Evolutionary conservation across 1,140 invertebrate species (phyloP), one percentile per base, ranked within the genome.

Genomic region (Cephus cinctus): DNA sequence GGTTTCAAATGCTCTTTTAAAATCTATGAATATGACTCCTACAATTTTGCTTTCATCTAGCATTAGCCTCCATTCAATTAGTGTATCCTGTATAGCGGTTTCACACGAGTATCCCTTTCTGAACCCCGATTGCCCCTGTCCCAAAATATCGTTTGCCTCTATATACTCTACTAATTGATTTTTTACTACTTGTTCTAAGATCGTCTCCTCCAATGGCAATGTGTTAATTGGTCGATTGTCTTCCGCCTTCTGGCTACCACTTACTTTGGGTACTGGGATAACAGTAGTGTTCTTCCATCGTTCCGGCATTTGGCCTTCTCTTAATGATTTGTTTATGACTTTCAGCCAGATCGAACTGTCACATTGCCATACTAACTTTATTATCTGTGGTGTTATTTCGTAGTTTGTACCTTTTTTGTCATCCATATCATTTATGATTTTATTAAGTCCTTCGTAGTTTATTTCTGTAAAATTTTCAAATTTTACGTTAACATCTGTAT

Each of bases 1-100:
- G 19, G 47, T 49, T 25, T 49, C 47, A 43, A 49, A 49, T 12
- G 47, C 47, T 31, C 40, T 9, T 9, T 34, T 43, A 2, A 49
- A 32, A 21, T 49, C 47, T 31, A 43, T 9, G 22, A 49, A 49
- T 15, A 49, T 20, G 0, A 12, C 27, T n/a, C 14, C 25, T 14
- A 42, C 20, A 9, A 15, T 34, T 16, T 23, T 5, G 3, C 22
- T 36, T 12, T 38, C 14, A 12, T 47, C 44, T 12, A 47, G 11
- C 18, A 14, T 35, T 35, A 35, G 12, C 18, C 32, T 6, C 5
- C 12, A 35, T 35, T 35, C 32, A 14, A 35, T 35, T 15, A 35
- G 16, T 35, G 32, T 35, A 35, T 12, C 32, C 16, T 35, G 32
- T 16, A 35, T 6, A 14, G 32, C 32, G 12, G 32, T 35, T 35